Evolutionary conservation across 2,888 invertebrate genomes (phyloP), one percentile per base, ranked within the genome.

Genomic region (Campoplex nolae): DNA sequence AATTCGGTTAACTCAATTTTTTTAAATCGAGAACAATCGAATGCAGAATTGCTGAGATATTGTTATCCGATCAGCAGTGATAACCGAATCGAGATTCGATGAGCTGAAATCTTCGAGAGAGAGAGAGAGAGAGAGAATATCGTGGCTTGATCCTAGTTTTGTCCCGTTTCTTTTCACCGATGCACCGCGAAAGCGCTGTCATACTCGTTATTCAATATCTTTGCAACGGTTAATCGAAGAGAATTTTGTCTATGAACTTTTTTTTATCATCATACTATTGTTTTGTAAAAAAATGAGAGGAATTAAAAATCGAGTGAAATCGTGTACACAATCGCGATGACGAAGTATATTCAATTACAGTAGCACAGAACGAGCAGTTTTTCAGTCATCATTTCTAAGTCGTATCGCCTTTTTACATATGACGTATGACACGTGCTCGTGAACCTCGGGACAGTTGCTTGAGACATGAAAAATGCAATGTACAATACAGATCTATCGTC

Each of bases 401-500:
- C n/a, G n/a, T 70, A 70, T 32, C 28, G 32, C 2, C 54, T 28
- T 4, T 54, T 35, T 8, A 28, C 54, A n/a, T n/a, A 11, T 73
- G 54, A 51, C 54, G 18, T 32, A 11, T 73, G n/a, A 32, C 73
- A 32, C 32, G 73, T 8, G 73, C 54, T 35, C 35, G 28, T 18
- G 73, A 35, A 54, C 32, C 32, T 54, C 48, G 23, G 35, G 28
- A 18, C 45, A 70, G 70, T 70, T 70, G 70, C 28, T 70, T 42
- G 16, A 8, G 42, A 45, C 13, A 70, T 70, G 13, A 45, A 70
- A 70, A 70, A 51, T 71, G 68, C 68, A 68, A 68, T 3, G n/a
- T 73, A 35, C 71, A 54, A 73, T 73, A 48, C 35, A 73, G 48
- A 51, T 51, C n/a, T 32, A 23, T 73, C 71, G 74, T 38, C 48